phyloP scores from a whole-genome alignment of 2,888 invertebrate genomes.

The Sphaerophoria taeniata region DNA sequence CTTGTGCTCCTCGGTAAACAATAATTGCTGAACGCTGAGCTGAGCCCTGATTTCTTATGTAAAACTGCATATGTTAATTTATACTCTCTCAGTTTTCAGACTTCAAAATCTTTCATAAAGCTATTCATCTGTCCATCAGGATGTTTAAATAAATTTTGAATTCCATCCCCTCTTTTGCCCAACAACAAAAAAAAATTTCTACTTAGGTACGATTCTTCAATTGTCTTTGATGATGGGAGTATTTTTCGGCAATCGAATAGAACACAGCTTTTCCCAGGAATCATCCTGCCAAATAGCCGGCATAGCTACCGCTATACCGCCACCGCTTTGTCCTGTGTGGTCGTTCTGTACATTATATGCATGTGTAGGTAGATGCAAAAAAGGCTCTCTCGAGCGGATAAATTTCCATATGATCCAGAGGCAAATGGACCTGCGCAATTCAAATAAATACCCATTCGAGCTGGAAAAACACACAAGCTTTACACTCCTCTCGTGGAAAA shows the following conservation, averaged over 20 bases:
- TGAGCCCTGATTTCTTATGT: constrained; percentile 43
- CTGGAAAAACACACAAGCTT: constrained; percentile 50
- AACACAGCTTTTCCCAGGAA: constrained; percentile 20
- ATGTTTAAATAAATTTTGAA: constrained; percentile 5
- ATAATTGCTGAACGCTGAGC: constrained; percentile 13
- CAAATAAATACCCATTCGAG: constrained; percentile 49
- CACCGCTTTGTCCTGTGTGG: not conserved
- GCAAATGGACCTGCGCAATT: constrained; percentile 51
- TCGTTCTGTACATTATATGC: constrained; percentile 14
- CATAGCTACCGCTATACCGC: not conserved
- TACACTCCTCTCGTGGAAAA: constrained; percentile 49
- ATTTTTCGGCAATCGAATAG: constrained; percentile 2
- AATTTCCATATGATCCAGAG: constrained; percentile 50
- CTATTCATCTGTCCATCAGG: constrained; percentile 5
- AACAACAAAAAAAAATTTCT: not conserved
- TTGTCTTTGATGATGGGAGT: not conserved
- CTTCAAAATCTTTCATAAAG: not conserved
- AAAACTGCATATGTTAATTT: constrained; percentile 30
- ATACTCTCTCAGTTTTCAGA: constrained; percentile 1
- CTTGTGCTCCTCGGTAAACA: constrained; percentile 19
- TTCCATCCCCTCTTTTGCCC: constrained; percentile 6
- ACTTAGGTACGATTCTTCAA: not conserved
- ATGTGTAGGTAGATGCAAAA: not conserved
- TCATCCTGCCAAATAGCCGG: constrained; percentile 2
- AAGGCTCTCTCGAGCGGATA: constrained; percentile 15